These are phyloP conservation scores for Brachyptera putata DNA, from an alignment of 2,888 invertebrate species.

Conservation along the genomic window DNA sequence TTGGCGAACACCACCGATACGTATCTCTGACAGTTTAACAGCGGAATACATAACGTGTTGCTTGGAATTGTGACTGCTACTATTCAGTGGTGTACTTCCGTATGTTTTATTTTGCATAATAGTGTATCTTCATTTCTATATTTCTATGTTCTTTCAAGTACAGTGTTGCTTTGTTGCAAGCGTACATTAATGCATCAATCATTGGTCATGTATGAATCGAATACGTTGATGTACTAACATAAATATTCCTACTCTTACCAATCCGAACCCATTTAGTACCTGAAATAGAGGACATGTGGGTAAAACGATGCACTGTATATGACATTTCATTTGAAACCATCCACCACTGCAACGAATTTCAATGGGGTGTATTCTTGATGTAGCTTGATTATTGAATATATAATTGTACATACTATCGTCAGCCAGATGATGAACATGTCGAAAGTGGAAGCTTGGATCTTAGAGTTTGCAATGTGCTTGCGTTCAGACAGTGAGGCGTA, in stretches of 20 bases:
- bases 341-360: too few relatives aligned
- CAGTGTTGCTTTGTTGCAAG: conserved; percentile 1
- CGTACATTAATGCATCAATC: too few relatives aligned
- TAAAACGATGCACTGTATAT: too few relatives aligned
- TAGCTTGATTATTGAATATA: conserved; percentile 4
- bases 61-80: neutral
- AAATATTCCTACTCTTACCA: too few relatives aligned
- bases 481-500: too few relatives aligned
- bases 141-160: neutral
- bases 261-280: too few relatives aligned
- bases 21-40: neutral
- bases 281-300: too few relatives aligned
- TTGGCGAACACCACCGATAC: neutral
- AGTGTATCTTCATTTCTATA: neutral
- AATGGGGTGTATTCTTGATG: neutral
- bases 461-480: too few relatives aligned
- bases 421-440: too few relatives aligned
- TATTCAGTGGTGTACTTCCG: neutral
- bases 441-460: too few relatives aligned
- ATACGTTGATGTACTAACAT: conserved; percentile 1
- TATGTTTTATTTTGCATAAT: conserved; percentile 3
- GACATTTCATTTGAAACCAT: too few relatives aligned
- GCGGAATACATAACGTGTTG: neutral
- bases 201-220: neutral
- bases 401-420: too few relatives aligned